These are phyloP conservation scores for Ptychadena robeensis DNA, from an alignment of 2,797 vertebrate species.

Conservation along the genomic window DNA sequence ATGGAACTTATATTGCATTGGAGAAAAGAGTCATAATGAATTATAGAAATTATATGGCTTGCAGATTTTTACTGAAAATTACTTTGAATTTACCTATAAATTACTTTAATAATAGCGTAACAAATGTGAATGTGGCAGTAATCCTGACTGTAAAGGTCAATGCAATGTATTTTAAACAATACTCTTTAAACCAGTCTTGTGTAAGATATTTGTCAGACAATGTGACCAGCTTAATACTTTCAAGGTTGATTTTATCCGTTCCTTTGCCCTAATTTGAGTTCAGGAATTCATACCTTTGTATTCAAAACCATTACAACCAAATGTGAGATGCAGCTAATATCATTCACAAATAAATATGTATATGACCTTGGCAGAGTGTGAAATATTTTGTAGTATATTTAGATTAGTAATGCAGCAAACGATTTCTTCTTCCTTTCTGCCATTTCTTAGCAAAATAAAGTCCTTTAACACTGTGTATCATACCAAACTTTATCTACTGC, in stretches of 20 bases:
- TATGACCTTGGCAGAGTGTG: not conserved
- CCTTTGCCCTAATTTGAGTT: not conserved
- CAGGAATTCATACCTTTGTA: not conserved
- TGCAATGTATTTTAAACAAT: slow-evolving; percentile 10
- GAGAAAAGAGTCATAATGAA: slow-evolving; percentile 12
- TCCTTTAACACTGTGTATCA: no score
- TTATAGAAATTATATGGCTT: not conserved
- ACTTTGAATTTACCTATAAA: slow-evolving; percentile 28
- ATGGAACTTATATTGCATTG: not conserved
- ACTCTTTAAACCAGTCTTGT: not conserved
- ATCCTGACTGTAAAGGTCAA: slow-evolving; percentile 23
- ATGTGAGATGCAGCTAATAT: not conserved
- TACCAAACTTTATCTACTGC: no score
- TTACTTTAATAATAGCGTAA: slow-evolving; percentile 14
- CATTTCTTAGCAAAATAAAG: no score
- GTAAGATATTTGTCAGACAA: not conserved
- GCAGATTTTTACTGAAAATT: slow-evolving; percentile 12
- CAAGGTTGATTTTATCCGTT: not conserved
- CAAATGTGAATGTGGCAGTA: slow-evolving; percentile 19
- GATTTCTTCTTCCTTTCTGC: no score
- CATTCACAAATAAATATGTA: not conserved
- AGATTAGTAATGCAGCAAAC: no score
- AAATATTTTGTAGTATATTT: not conserved
- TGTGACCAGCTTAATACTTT: not conserved
- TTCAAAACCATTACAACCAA: not conserved